Evolutionary conservation across 2,113 vertebrate species (phyloP).

Genomic region (Paratilapia polleni): DNA sequence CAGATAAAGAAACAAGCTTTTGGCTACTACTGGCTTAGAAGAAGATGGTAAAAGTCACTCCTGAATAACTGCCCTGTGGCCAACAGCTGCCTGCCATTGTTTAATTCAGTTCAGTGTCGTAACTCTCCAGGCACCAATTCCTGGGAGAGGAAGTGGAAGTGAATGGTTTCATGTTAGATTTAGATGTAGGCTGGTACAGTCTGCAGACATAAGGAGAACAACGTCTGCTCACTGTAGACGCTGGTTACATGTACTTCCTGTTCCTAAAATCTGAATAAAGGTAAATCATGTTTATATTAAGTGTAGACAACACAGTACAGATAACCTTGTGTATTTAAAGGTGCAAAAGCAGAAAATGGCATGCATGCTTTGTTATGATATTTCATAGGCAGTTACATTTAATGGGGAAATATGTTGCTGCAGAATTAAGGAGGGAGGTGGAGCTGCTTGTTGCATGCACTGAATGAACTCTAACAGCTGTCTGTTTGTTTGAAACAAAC

Average conservation of each 20-base stretch:
- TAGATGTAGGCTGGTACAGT: neutral
- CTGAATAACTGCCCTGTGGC: constrained; percentile 3
- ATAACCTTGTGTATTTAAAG: neutral
- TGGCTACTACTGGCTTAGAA: neutral
- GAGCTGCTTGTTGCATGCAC: neutral
- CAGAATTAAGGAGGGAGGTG: neutral
- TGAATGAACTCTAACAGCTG: neutral
- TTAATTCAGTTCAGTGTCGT: constrained; percentile 5
- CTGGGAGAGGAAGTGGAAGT: constrained; percentile 18
- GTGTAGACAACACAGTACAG: neutral
- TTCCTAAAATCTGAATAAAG: neutral
- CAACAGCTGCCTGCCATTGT: constrained; percentile 6
- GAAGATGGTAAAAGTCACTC: constrained; percentile 15
- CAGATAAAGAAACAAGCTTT: neutral
- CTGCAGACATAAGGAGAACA: neutral
- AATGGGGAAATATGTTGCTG: neutral
- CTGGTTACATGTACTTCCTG: constrained; percentile 15
- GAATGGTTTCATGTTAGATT: neutral
- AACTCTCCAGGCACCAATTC: constrained; percentile 17
- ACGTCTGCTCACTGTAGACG: neutral
- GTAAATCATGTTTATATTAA: neutral
- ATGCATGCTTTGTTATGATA: neutral
- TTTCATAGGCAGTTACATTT: neutral
- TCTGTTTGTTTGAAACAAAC: neutral
- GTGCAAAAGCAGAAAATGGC: neutral